Conservation (phyloP, 1,140 invertebrate species). For the Cherax destructor region DNA sequence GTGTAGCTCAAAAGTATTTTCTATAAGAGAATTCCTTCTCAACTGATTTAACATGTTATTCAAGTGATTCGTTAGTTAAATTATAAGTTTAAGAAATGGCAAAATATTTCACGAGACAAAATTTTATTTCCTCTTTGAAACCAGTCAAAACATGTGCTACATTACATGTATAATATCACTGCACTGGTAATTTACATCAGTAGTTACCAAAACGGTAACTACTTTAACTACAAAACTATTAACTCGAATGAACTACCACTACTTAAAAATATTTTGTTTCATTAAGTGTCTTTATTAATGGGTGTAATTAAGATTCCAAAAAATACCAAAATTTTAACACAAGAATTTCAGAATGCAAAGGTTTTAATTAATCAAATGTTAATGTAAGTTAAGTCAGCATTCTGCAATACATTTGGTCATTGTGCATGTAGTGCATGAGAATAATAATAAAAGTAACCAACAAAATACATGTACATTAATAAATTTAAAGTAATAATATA, state of each 20-base stretch:
- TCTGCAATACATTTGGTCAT: not conserved
- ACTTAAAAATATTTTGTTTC: not conserved
- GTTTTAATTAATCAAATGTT: not conserved
- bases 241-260: no score
- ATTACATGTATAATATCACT: not conserved
- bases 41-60: not conserved
- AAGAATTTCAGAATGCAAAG: not conserved
- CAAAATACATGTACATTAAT: no score
- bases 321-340: not conserved
- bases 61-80: not conserved
- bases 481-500: not conserved
- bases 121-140: not conserved
- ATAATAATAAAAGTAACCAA: not conserved
- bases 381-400: not conserved
- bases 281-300: not conserved
- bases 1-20: not conserved
- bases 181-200: not conserved
- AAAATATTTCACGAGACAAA: not conserved
- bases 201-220: no score
- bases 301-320: not conserved
- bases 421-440: not conserved
- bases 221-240: no score
- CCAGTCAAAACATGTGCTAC: not conserved
- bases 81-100: not conserved
- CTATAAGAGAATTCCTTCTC: not conserved